A percentile compares a stretch with the other conserved stretches of the same genome.
These are phyloP conservation scores for Leiothrix lutea DNA, from an alignment of 2,113 vertebrate genomes.

Conservation along the genomic window DNA sequence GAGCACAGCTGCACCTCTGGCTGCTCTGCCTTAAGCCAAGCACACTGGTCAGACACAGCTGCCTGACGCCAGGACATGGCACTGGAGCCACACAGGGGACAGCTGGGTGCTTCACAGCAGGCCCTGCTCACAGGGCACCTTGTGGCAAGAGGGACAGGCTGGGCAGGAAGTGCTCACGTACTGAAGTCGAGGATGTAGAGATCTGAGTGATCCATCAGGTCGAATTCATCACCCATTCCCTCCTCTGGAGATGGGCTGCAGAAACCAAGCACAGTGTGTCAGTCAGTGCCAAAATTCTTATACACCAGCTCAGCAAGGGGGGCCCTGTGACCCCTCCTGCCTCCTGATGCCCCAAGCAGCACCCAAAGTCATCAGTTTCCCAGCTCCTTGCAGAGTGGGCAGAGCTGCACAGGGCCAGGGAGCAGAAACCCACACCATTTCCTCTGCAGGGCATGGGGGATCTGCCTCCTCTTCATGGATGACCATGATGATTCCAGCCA, in stretches of 20 bases:
- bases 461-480: neutral
- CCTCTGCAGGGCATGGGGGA: neutral
- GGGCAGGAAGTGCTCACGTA: conserved; percentile 77
- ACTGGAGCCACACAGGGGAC: rapidly evolving
- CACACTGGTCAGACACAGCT: neutral
- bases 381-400: neutral
- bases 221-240: conserved; percentile 96
- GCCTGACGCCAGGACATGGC: neutral
- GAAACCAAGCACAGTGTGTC: conserved; percentile 1
- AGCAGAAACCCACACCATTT: neutral
- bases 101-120: neutral
- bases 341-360: neutral
- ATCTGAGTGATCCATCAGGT: conserved; percentile 99
- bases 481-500: neutral
- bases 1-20: neutral
- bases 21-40: neutral
- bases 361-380: neutral
- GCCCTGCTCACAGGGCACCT: neutral
- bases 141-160: neutral
- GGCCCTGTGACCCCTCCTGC: neutral
- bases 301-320: neutral
- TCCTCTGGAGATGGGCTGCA: conserved; percentile 94
- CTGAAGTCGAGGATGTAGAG: conserved; percentile 98
- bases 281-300: neutral
- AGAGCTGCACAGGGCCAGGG: neutral